These are phyloP conservation scores for Apis laboriosa DNA, from an alignment of 1,140 invertebrate species.

Conservation along the genomic window DNA sequence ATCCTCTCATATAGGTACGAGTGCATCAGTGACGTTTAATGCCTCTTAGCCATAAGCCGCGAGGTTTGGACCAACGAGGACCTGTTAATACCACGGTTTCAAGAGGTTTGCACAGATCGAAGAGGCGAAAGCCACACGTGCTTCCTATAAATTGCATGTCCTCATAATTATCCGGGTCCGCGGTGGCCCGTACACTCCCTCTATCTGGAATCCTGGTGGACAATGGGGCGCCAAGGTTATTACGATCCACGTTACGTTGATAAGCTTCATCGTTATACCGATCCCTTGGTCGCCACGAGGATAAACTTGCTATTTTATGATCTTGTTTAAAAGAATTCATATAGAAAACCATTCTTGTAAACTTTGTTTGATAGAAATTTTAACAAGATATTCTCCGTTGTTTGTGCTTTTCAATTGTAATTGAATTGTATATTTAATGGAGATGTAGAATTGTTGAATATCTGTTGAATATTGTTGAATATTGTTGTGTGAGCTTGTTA, in stretches of 20 bases:
- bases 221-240: slow-evolving; percentile 35
- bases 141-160: slow-evolving; percentile 54
- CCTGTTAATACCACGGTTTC: slow-evolving; percentile 43
- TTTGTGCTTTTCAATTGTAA: no score
- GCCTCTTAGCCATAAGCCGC: not conserved
- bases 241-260: slow-evolving; percentile 42
- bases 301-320: not conserved
- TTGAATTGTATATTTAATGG: no score
- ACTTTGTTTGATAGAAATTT: no score
- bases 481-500: no score
- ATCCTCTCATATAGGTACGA: not conserved
- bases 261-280: slow-evolving; percentile 23
- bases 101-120: slow-evolving; percentile 36
- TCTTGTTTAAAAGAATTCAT: no score
- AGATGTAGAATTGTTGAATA: no score
- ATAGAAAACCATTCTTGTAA: no score
- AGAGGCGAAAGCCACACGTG: slow-evolving; percentile 50
- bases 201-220: slow-evolving; percentile 23
- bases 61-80: slow-evolving; percentile 13
- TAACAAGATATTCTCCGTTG: no score
- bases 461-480: no score
- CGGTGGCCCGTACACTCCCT: slow-evolving; percentile 2
- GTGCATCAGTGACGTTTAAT: slow-evolving; percentile 22
- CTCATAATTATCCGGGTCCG: slow-evolving; percentile 59
- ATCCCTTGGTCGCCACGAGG: not conserved